Evolutionary conservation across 2,888 invertebrate species (phyloP).

Genomic region (Aphodius sticticus): DNA sequence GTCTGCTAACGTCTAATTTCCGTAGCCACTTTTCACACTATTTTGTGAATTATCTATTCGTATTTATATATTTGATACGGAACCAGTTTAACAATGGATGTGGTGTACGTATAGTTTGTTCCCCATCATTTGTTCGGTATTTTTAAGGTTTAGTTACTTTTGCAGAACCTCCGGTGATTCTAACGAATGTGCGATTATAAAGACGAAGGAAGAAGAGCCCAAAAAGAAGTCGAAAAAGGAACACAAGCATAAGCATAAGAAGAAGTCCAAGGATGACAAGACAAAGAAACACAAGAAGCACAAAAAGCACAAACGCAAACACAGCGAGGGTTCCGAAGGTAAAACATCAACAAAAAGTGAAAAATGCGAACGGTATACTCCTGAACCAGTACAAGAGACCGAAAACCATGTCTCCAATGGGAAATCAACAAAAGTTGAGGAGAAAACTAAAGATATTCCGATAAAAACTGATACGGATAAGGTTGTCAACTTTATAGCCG

Average conservation of each 20-base stretch:
- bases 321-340: constrained; percentile 59
- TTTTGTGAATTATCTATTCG: neutral
- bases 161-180: constrained; percentile 41
- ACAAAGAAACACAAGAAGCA: constrained; percentile 73
- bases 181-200: constrained; percentile 34
- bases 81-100: constrained; percentile 26
- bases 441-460: constrained; percentile 48
- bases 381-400: constrained; percentile 52
- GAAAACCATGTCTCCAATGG: constrained; percentile 52
- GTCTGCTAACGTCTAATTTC: constrained; percentile 7
- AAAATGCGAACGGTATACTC: constrained; percentile 57
- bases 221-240: constrained; percentile 75
- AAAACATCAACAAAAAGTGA: constrained; percentile 53
- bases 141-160: constrained; percentile 40
- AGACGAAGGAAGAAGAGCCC: constrained; percentile 35
- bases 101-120: constrained; percentile 29
- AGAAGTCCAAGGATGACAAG: constrained; percentile 62
- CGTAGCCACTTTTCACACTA: neutral
- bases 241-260: constrained; percentile 66
- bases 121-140: neutral
- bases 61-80: neutral
- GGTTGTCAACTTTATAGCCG: constrained; percentile 62
- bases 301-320: constrained; percentile 67
- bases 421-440: constrained; percentile 45
- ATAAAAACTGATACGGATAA: constrained; percentile 60